phyloP scores from a whole-genome alignment of 2,888 invertebrate genomes.

The Cheiracanthium punctorium region DNA sequence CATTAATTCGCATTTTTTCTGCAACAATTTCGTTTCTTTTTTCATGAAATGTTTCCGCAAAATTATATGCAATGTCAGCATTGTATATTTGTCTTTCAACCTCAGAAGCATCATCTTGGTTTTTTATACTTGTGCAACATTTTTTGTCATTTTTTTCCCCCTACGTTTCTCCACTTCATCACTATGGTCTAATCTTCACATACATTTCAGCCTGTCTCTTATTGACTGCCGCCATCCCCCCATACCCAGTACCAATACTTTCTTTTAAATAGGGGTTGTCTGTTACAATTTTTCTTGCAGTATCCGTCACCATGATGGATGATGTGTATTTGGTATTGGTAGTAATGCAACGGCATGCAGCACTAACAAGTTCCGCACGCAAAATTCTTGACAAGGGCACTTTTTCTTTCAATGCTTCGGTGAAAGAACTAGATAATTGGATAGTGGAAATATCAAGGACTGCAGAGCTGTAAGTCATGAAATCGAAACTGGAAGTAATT shows the following conservation, averaged over 20 bases:
- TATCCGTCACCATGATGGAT: neutral
- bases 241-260: neutral
- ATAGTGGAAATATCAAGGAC: too few relatives aligned
- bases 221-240: neutral
- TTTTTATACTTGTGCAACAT: too few relatives aligned
- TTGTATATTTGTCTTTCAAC: neutral
- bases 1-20: neutral
- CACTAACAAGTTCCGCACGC: neutral
- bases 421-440: neutral
- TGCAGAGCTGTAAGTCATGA: too few relatives aligned
- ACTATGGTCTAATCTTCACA: neutral
- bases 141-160: too few relatives aligned
- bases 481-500: too few relatives aligned
- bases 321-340: neutral
- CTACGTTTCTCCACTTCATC: neutral
- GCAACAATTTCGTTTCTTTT: neutral
- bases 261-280: neutral
- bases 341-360: neutral
- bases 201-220: neutral
- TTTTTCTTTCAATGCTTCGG: neutral
- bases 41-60: neutral
- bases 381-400: neutral
- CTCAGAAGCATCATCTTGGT: neutral
- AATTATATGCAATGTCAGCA: neutral
- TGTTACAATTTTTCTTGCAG: neutral